Evolutionary conservation across 2,888 invertebrate species (phyloP).

Genomic region (Muscina levida): DNA sequence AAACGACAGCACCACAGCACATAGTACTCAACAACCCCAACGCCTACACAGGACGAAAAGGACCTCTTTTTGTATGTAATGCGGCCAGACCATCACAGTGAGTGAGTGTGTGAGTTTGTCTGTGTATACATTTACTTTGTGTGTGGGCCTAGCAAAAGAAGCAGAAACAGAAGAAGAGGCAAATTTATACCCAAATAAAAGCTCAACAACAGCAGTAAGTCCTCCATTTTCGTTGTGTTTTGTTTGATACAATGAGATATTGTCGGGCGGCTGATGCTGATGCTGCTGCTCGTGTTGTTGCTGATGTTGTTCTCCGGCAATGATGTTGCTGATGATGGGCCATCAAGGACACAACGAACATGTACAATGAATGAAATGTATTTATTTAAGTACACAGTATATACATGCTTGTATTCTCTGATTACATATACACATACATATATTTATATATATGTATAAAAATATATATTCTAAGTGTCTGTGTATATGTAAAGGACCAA

Average conservation of each 20-base stretch:
- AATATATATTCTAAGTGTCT: neutral
- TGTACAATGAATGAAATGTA: conserved; percentile 46
- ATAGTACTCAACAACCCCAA: neutral
- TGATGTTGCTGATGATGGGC: conserved; percentile 48
- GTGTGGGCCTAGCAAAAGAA: neutral
- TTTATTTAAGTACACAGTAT: conserved; percentile 44
- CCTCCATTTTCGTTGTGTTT: conserved; percentile 5
- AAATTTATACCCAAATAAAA: conserved; percentile 10
- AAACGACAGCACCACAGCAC: conserved; percentile 41
- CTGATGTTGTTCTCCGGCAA: conserved; percentile 16
- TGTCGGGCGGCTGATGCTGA: neutral
- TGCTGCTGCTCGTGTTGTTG: conserved; percentile 23
- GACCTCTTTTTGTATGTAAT: conserved; percentile 16
- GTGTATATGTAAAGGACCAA: conserved; percentile 12
- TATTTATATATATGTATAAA: conserved; percentile 3
- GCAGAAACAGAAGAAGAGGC: neutral
- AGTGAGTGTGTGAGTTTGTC: conserved; percentile 2
- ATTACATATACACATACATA: neutral
- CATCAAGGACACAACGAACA: conserved; percentile 58
- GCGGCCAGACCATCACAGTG: neutral
- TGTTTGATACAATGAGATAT: too few relatives aligned
- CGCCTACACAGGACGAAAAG: conserved; percentile 7
- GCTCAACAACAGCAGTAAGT: conserved; percentile 18
- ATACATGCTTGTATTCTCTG: neutral
- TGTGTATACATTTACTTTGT: conserved; percentile 22